Base-by-base conservation (phyloP, 2,888 invertebrate species). In the Tribolium freemani region DNA sequence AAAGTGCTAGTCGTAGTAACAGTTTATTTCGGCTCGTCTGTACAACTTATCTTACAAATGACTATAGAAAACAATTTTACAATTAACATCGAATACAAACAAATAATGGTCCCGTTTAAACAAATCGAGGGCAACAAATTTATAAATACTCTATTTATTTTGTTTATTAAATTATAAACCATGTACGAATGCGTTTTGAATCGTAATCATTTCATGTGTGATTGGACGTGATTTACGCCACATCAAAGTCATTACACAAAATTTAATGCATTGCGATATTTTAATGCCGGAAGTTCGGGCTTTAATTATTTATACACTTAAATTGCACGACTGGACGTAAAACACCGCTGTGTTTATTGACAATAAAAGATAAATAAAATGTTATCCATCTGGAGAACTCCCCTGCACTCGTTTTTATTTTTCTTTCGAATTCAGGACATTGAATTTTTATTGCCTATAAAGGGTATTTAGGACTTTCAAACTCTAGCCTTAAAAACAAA, bases 91-190 rank as follows among this genome's bases (percentile, higher is more conserved):
- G 5, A 68, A 20, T 30, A 68, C 53, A 53, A 68, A 68, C 68
- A 68, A 68, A 68, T 48, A 48, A 48, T 68, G 68, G 68, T 68
- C 68, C 68, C 68, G 4, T 50, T 38, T 16, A 58, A 68, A 68
- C 51, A 50, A 67, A 68, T n/a, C 38, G n/a, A n/a, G 9, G 8
- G n/a, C 20, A 64, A 64, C 64, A 53, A 53, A 54, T 54, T 45
- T 5, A 51, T n/a, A 38, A 38, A 38, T 3, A 6, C n/a, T 38
- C 38, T 38, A 38, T 38, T 38, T 38, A 38, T 38, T 38, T 9
- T 38, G n/a, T 26, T 26, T 26, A n/a, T n/a, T 38, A 38, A 38
- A 38, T 38, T 3, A 38, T 38, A 38, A 38, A 38, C 38, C 5
- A 38, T 38, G 38, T 38, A 6, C 6, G 5, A 26, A 38, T 38